Conservation (phyloP, 2,113 vertebrate genomes). For the Isurus oxyrinchus region DNA sequence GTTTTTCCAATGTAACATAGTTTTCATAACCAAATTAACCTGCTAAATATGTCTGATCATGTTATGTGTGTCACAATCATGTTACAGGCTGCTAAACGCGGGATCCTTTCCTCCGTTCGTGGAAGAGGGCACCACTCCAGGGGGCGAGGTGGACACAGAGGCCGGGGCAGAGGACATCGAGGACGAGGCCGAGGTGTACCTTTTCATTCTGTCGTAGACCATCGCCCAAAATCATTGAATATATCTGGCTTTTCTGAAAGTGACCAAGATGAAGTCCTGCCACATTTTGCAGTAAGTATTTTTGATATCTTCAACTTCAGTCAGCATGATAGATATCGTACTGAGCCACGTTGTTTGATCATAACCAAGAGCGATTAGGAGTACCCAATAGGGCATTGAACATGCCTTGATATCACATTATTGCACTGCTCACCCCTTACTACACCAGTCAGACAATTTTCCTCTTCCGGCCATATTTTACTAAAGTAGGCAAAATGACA, state of each 20-base stretch:
- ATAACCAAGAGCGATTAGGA: background rate
- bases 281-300: conserved; percentile 90
- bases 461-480: background rate
- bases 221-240: conserved; percentile 80
- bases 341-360: background rate
- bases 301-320: background rate
- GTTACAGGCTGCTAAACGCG: conserved; percentile 82
- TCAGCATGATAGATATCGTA: background rate
- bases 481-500: background rate
- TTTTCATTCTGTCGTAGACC: conserved; percentile 78
- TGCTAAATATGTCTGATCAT: background rate
- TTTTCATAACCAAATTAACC: background rate
- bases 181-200: conserved; percentile 72
- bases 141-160: conserved; percentile 66
- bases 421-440: background rate
- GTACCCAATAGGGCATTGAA: background rate
- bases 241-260: conserved; percentile 80
- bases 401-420: background rate
- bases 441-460: background rate
- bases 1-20: background rate
- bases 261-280: conserved; percentile 81
- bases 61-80: background rate
- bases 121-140: conserved; percentile 71
- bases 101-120: conserved; percentile 74
- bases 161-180: conserved; percentile 67